A percentile compares a stretch with the other conserved stretches of the same genome.
Evolutionary conservation across 2,797 vertebrate genomes (phyloP).

Genomic region (Buceros bicornis): DNA sequence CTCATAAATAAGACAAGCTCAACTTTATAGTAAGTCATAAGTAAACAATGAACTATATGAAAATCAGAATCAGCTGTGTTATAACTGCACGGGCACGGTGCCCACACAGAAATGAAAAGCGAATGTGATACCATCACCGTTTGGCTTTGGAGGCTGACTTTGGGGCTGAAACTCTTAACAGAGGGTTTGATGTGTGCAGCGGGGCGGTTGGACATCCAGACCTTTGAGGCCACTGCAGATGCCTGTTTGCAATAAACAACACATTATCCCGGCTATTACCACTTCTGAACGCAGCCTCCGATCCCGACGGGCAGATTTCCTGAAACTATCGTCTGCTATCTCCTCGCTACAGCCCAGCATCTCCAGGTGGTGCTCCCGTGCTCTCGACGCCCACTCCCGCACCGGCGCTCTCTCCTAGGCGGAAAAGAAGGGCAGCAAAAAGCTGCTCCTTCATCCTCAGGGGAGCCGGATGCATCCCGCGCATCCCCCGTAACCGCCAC

Average conservation of each 20-base stretch:
- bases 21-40: conserved; percentile 72
- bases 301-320: not conserved
- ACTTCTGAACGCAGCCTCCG: not conserved
- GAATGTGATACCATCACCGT: conserved; percentile 40
- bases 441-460: not conserved
- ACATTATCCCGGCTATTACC: not conserved
- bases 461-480: rapidly evolving
- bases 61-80: conserved; percentile 70
- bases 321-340: not conserved
- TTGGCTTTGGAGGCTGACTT: conserved; percentile 5
- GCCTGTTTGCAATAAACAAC: conserved; percentile 41
- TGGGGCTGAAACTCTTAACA: not conserved
- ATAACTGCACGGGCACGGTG: conserved; percentile 20
- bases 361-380: not conserved
- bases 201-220: not conserved
- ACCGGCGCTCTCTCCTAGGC: not conserved
- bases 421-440: not conserved
- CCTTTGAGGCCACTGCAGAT: not conserved
- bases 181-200: not conserved
- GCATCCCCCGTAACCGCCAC: not conserved
- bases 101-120: conserved; percentile 50
- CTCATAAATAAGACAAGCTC: conserved; percentile 68
- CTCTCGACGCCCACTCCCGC: not conserved
- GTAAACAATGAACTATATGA: conserved; percentile 72
- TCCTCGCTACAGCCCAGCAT: not conserved